Percentiles rank a stretch among this genome's conserved stretches.
These are phyloP conservation scores for Euplagia quadripunctaria DNA, from an alignment of 2,888 invertebrate species.

Conservation along the genomic window DNA sequence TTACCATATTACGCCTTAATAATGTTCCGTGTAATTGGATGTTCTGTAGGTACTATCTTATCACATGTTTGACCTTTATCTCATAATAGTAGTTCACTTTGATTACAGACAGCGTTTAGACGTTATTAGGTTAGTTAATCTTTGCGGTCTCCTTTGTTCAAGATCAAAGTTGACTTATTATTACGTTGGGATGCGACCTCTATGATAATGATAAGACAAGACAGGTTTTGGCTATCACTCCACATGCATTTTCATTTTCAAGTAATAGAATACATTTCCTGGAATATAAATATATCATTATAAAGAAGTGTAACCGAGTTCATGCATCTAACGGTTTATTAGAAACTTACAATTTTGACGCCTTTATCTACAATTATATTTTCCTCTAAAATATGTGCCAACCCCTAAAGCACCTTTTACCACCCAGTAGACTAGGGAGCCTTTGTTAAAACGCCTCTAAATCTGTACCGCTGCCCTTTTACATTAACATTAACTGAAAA, in stretches of 20 bases:
- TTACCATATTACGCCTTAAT: conserved; percentile 33
- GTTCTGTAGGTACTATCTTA: conserved; percentile 37
- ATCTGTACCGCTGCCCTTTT: too few species aligned
- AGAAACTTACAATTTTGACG: too few species aligned
- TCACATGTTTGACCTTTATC: conserved; percentile 46
- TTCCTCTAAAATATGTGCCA: too few species aligned
- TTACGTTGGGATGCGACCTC: conserved; percentile 22
- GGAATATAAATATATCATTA: not conserved
- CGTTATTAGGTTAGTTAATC: conserved; percentile 51
- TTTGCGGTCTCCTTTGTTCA: conserved; percentile 45
- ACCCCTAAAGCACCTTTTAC: too few species aligned
- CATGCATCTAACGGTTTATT: too few species aligned
- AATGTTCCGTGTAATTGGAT: conserved; percentile 34
- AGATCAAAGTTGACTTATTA: conserved; percentile 37
- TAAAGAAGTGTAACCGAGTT: too few species aligned
- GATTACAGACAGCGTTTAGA: conserved; percentile 46
- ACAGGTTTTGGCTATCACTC: not conserved
- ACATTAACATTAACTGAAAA: too few species aligned
- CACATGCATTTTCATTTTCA: not conserved
- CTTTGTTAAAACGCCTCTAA: too few species aligned
- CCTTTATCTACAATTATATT: too few species aligned
- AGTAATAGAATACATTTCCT: not conserved
- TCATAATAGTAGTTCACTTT: conserved; percentile 43
- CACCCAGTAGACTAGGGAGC: too few species aligned
- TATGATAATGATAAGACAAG: conserved; percentile 9